phyloP scores from a whole-genome alignment of 1,140 invertebrate genomes.

The Drosophila ohnishii region DNA sequence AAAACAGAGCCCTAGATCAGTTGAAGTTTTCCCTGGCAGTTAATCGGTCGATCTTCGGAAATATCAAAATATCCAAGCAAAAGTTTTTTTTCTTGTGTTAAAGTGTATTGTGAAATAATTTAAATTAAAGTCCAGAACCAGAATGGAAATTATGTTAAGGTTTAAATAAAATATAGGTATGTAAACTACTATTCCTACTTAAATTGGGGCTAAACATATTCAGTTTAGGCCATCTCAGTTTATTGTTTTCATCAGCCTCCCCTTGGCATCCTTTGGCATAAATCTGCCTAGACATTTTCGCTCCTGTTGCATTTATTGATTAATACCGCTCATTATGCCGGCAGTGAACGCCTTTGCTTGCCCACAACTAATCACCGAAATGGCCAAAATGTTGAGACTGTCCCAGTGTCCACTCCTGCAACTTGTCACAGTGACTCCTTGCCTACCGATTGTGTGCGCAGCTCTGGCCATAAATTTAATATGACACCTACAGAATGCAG shows the following conservation, averaged over 20 bases:
- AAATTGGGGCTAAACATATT: background rate
- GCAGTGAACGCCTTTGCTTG: slow-evolving; percentile 16
- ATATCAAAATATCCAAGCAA: background rate
- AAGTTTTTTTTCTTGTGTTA: background rate
- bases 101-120: background rate
- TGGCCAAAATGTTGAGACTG: slow-evolving; percentile 47
- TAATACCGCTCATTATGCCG: slow-evolving; percentile 36
- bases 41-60: background rate
- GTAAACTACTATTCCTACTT: background rate
- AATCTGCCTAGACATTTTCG: slow-evolving; percentile 5
- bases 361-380: slow-evolving; percentile 52
- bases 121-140: background rate
- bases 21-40: background rate
- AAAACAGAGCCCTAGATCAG: slow-evolving; percentile 2
- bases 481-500: slow-evolving; percentile 63
- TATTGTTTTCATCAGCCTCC: background rate
- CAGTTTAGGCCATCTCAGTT: background rate
- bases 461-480: slow-evolving; percentile 72
- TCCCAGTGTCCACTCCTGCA: slow-evolving; percentile 23
- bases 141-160: too few relatives aligned
- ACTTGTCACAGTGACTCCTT: slow-evolving; percentile 28
- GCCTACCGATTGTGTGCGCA: slow-evolving; percentile 39
- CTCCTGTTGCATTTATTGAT: slow-evolving; percentile 34
- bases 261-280: background rate
- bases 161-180: background rate